Conservation (phyloP, 2,113 vertebrate genomes). For the Dicaeum eximium region DNA sequence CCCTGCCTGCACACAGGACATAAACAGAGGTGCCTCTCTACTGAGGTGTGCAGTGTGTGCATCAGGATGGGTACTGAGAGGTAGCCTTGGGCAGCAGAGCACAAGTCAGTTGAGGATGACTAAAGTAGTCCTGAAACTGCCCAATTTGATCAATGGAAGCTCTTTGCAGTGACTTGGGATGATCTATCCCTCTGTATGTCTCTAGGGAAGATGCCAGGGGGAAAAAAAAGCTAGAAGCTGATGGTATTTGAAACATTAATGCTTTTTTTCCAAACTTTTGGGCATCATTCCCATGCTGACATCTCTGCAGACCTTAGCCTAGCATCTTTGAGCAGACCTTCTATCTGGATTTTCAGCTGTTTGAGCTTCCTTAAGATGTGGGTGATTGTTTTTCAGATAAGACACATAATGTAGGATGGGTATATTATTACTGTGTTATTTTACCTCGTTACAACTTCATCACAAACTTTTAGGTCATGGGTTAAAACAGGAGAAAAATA, state of each 20-base stretch:
- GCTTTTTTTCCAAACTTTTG: not conserved
- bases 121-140: not conserved
- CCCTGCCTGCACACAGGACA: not conserved
- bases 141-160: not conserved
- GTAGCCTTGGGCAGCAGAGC: not conserved
- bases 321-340: not conserved
- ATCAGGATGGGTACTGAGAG: not conserved
- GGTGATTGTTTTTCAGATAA: constrained; percentile 42
- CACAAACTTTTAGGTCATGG: constrained; percentile 26
- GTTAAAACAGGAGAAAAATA: constrained; percentile 12
- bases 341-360: constrained; percentile 2
- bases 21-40: fast-evolving
- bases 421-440: constrained; percentile 21
- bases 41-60: fast-evolving
- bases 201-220: not conserved
- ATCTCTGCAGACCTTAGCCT: not conserved
- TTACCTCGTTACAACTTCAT: not conserved
- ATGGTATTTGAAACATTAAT: not conserved
- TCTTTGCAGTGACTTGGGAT: not conserved
- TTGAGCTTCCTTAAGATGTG: constrained; percentile 42
- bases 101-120: not conserved
- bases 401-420: constrained; percentile 30
- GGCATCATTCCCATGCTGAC: not conserved
- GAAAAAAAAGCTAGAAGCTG: not conserved
- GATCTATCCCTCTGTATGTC: not conserved